A percentile compares a stretch with the other conserved stretches of the same genome.
phyloP scores from a whole-genome alignment of 2,888 invertebrate species.

The Tachystola acroxantha region DNA sequence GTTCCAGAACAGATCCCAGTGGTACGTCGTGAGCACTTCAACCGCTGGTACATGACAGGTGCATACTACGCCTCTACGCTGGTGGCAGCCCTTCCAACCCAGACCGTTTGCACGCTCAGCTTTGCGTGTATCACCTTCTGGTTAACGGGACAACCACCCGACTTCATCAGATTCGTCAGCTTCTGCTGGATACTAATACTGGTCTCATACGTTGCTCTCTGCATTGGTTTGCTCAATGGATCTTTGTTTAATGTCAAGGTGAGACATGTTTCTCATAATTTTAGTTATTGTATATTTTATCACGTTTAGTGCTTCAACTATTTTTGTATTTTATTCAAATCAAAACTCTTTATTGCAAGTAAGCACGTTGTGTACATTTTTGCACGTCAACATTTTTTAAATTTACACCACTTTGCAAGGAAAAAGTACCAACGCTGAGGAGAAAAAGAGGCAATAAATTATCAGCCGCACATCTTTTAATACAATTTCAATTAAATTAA shows the following conservation, averaged over 20 bases:
- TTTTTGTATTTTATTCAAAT: no score
- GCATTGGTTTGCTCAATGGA: constrained; percentile 91
- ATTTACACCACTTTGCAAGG: no score
- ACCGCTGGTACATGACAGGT: constrained; percentile 92
- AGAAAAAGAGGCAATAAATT: not conserved
- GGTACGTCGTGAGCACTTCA: constrained; percentile 89
- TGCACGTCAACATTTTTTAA: no score
- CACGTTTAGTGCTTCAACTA: no score
- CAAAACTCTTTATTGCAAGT: no score
- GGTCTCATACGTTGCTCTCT: constrained; percentile 91
- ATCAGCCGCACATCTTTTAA: no score
- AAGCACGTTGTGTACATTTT: no score
- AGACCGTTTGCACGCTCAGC: constrained; percentile 84
- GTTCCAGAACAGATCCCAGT: constrained; percentile 91
- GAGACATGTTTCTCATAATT: constrained; percentile 12
- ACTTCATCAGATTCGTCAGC: constrained; percentile 82
- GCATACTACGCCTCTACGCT: constrained; percentile 90
- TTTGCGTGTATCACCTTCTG: constrained; percentile 90
- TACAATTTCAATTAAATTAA: no score
- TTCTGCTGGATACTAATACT: constrained; percentile 86
- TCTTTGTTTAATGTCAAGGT: constrained; percentile 89
- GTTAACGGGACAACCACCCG: constrained; percentile 92
- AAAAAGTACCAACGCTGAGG: no score
- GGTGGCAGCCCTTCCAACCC: constrained; percentile 89
- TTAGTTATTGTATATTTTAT: no score